phyloP scores from a whole-genome alignment of 2,888 invertebrate genomes.

The Chrysolina haemoptera region DNA sequence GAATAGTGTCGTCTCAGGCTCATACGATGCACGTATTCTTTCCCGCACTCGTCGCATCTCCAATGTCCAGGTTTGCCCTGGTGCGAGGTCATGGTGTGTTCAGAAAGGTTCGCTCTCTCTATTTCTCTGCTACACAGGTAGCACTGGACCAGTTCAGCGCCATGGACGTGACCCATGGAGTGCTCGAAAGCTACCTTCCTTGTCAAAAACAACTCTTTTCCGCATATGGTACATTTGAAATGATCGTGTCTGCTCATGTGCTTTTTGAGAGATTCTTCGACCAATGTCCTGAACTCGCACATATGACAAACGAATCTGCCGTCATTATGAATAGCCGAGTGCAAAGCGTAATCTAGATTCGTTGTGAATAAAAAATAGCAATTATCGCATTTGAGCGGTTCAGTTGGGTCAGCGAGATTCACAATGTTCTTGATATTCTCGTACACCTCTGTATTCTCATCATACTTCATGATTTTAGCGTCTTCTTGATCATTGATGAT shows the following conservation, averaged over 20 bases:
- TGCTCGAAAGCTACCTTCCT: background rate
- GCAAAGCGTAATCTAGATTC: background rate
- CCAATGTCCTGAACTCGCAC: background rate
- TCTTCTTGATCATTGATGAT: background rate
- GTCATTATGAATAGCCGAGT: background rate
- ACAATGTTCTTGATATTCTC: background rate
- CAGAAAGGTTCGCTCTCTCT: background rate
- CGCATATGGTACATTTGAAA: constrained; percentile 2
- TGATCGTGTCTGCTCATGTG: background rate
- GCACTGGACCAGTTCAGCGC: background rate
- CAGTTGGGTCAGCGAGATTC: background rate
- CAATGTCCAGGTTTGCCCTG: background rate
- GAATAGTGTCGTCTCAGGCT: background rate
- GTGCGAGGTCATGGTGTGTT: background rate
- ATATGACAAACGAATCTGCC: background rate
- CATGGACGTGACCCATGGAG: background rate
- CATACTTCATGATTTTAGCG: background rate
- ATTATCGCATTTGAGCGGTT: background rate
- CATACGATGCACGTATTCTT: constrained; percentile 70
- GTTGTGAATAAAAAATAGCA: background rate
- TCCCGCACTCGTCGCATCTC: constrained; percentile 62
- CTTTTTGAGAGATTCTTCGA: background rate
- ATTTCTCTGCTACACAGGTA: background rate
- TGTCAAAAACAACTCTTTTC: background rate
- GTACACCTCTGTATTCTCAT: background rate